Conservation (phyloP, 2,888 invertebrate genomes). For the Microplitis manilae region DNA sequence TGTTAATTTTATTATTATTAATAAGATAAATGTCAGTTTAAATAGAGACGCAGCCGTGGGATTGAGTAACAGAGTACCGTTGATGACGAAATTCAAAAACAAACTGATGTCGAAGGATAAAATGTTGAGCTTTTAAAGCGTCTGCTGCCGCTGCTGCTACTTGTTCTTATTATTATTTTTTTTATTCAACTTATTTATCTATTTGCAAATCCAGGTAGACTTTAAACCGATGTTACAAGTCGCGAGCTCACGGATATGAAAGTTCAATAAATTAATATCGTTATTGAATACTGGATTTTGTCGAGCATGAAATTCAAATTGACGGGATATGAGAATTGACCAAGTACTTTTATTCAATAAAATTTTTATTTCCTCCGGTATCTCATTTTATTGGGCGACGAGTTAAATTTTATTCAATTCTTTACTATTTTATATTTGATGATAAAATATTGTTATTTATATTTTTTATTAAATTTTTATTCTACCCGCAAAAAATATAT, state of each 20-base stretch:
- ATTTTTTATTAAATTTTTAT: not conserved
- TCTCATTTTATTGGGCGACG: not conserved
- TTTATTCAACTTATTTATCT: not conserved
- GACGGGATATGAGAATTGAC: not conserved
- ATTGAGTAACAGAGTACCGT: not conserved
- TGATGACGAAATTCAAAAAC: not conserved
- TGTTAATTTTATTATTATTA: not conserved
- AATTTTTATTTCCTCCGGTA: slow-evolving; percentile 20
- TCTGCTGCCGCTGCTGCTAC: not conserved
- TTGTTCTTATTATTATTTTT: not conserved
- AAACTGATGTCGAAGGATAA: not conserved
- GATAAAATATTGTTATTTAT: not conserved
- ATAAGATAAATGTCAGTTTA: not conserved
- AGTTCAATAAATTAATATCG: not conserved
- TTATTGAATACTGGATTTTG: not conserved
- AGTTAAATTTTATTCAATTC: not conserved
- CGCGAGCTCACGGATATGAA: not conserved
- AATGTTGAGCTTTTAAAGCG: not conserved
- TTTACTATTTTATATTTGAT: not conserved
- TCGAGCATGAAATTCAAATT: not conserved
- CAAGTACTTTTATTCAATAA: not conserved
- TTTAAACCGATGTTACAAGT: not conserved
- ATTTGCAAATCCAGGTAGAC: not conserved
- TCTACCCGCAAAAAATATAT: not conserved
- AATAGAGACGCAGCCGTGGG: not conserved